phyloP scores from a whole-genome alignment of 2,888 invertebrate genomes.

The Meghimatium bilineatum region DNA sequence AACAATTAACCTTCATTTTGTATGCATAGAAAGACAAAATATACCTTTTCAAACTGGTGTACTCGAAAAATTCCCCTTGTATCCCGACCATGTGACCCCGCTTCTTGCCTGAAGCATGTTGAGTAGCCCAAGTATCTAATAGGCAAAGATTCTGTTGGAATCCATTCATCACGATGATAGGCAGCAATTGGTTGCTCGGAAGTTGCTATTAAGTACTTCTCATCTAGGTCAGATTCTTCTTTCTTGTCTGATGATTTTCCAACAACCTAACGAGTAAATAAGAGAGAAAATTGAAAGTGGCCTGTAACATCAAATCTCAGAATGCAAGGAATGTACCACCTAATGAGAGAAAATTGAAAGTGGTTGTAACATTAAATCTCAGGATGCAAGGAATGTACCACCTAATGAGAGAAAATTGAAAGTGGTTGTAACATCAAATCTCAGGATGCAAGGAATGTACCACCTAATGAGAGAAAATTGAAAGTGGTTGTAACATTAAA shows the following conservation, averaged over 20 bases:
- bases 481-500: too few relatives aligned
- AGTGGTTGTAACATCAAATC: too few relatives aligned
- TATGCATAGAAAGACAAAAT: not conserved
- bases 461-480: too few relatives aligned
- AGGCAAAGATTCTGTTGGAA: slow-evolving; percentile 89
- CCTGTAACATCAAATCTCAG: too few relatives aligned
- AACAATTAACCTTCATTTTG: not conserved
- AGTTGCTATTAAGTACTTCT: slow-evolving; percentile 99
- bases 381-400: too few relatives aligned
- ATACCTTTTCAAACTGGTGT: slow-evolving; percentile 98
- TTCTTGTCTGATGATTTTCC: slow-evolving; percentile 76
- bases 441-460: too few relatives aligned
- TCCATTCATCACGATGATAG: slow-evolving; percentile 97
- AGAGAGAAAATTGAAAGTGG: not conserved
- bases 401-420: too few relatives aligned
- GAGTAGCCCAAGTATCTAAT: slow-evolving; percentile 97
- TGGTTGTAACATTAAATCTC: too few relatives aligned
- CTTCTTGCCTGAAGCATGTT: slow-evolving; percentile 98
- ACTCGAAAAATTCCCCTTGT: slow-evolving; percentile 99
- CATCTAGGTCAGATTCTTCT: slow-evolving; percentile 89
- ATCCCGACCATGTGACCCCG: slow-evolving; percentile 98
- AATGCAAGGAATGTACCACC: too few relatives aligned
- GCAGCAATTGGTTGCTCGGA: slow-evolving; percentile 99
- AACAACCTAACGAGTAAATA: slow-evolving; percentile 66
- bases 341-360: too few relatives aligned